Conservation (phyloP, 92 coral and sea anemone species). For the Hydrozoanthus gracilis region DNA sequence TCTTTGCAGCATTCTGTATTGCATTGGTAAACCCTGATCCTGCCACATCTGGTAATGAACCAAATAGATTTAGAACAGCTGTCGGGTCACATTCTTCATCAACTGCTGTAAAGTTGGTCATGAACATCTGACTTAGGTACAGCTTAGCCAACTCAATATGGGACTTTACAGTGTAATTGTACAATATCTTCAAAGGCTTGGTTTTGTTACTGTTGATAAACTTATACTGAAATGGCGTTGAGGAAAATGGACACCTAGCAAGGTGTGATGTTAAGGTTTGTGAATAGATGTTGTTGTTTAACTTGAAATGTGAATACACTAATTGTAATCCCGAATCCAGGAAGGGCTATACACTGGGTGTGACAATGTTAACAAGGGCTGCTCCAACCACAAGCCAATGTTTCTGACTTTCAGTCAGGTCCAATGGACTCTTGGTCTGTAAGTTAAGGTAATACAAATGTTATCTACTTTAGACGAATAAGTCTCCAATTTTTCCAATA, state of each 20-base stretch:
- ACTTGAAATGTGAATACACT: background rate
- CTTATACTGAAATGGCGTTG: background rate
- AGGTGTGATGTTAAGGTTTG: background rate
- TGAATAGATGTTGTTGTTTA: background rate
- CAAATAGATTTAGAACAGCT: slow-evolving; percentile 36
- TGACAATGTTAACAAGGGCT: slow-evolving; percentile 7
- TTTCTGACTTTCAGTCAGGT: slow-evolving; percentile 10
- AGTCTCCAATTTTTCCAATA: too few species aligned
- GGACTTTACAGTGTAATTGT: slow-evolving; percentile 18
- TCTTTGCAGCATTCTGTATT: background rate
- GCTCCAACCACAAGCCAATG: slow-evolving; percentile 32
- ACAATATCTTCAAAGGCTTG: background rate
- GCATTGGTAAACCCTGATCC: slow-evolving; percentile 18
- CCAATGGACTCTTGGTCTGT: background rate
- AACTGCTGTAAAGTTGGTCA: background rate
- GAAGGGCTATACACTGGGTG: slow-evolving; percentile 13
- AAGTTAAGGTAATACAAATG: background rate
- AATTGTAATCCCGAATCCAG: background rate
- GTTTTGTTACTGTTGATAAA: slow-evolving; percentile 7
- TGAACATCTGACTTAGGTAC: background rate
- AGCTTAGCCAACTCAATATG: slow-evolving; percentile 16
- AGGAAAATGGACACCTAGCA: background rate
- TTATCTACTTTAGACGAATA: background rate
- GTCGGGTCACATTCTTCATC: slow-evolving; percentile 13
- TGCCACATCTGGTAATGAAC: slow-evolving; percentile 5